phyloP scores from a whole-genome alignment of 2,797 vertebrate genomes.

The Crypturellus tataupa region DNA sequence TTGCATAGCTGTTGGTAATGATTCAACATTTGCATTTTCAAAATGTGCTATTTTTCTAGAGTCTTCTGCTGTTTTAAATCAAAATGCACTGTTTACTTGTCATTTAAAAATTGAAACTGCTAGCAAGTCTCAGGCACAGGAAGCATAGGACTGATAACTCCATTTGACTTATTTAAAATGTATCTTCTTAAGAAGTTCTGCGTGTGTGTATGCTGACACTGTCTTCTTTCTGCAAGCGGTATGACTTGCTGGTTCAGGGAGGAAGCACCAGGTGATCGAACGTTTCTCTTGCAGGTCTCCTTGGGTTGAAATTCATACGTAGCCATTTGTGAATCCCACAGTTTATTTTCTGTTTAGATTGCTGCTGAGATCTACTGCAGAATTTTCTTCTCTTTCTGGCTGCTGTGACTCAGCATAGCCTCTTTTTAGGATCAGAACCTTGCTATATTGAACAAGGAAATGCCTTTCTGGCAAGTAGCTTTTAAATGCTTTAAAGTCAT shows the following conservation, averaged over 20 bases:
- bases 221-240: neutral
- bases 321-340: neutral
- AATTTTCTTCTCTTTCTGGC: neutral
- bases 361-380: neutral
- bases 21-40: neutral
- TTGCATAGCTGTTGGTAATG: neutral
- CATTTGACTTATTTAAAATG: neutral
- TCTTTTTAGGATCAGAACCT: neutral
- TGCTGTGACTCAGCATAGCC: neutral
- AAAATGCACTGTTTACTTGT: neutral
- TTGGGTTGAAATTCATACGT: neutral
- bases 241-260: neutral
- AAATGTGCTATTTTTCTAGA: neutral
- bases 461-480: neutral
- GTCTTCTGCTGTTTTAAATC: neutral
- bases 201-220: fast-evolving
- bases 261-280: neutral
- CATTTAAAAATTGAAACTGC: neutral
- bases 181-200: neutral
- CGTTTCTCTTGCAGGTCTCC: neutral
- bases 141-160: neutral
- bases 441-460: neutral
- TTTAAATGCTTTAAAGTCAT: conserved; percentile 14
- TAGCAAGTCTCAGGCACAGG: neutral
- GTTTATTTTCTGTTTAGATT: neutral